Evolutionary conservation across 2,797 vertebrate genomes (phyloP).

Genomic region (Glossophaga mutica): DNA sequence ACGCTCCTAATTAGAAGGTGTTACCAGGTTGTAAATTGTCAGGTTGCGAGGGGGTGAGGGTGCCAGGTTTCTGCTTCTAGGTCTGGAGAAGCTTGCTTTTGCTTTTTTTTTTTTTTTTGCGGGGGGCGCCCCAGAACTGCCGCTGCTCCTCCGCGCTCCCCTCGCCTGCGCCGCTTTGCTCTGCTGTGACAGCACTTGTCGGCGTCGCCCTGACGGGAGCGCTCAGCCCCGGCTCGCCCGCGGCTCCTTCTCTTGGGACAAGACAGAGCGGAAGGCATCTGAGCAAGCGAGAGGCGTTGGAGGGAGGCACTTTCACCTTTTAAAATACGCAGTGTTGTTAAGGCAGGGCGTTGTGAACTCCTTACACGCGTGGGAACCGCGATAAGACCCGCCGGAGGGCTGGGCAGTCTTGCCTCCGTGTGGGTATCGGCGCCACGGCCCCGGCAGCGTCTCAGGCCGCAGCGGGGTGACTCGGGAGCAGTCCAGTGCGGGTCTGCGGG

Average conservation of each 20-base stretch:
- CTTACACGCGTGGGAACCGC: not conserved
- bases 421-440: too few relatives aligned
- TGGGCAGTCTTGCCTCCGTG: not conserved
- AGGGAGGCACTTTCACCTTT: not conserved
- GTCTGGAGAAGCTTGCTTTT: not conserved
- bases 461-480: too few relatives aligned
- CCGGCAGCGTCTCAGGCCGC: too few relatives aligned
- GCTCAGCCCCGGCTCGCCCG: too few relatives aligned
- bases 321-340: not conserved
- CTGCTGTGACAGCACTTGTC: not conserved
- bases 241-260: too few relatives aligned
- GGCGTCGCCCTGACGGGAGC: too few relatives aligned
- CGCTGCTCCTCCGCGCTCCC: not conserved
- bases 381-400: not conserved
- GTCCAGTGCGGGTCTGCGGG: too few relatives aligned
- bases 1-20: conserved; percentile 58
- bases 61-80: conserved; percentile 43
- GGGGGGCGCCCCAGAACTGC: not conserved
- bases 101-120: not conserved
- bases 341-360: too few relatives aligned
- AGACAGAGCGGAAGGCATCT: too few relatives aligned
- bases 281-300: too few relatives aligned
- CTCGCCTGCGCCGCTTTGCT: not conserved
- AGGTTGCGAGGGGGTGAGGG: conserved; percentile 23
- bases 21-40: conserved; percentile 58